Conservation (phyloP, 2,888 invertebrate genomes). For the Euplexia lucipara region DNA sequence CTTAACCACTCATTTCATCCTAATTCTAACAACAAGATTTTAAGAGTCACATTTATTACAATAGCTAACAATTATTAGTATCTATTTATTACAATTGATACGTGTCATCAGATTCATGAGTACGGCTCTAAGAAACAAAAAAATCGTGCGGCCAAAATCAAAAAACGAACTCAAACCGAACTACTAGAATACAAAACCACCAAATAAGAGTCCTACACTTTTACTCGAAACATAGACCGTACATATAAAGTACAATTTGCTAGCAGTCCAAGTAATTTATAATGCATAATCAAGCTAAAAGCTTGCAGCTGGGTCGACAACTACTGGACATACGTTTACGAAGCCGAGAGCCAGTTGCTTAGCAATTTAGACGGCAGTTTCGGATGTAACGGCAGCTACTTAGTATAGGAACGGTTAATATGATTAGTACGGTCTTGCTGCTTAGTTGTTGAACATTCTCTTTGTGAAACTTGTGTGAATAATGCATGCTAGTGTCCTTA, state of each 20-base stretch:
- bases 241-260: slow-evolving; percentile 62
- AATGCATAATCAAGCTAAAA: slow-evolving; percentile 77
- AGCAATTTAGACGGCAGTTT: slow-evolving; percentile 61
- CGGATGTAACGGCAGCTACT: slow-evolving; percentile 56
- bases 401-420: slow-evolving; percentile 56
- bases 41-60: too few relatives aligned
- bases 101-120: too few relatives aligned
- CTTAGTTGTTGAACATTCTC: slow-evolving; percentile 58
- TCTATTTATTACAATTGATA: too few relatives aligned
- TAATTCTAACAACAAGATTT: too few relatives aligned
- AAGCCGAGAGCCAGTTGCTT: slow-evolving; percentile 64
- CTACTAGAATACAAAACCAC: neutral
- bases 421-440: slow-evolving; percentile 59
- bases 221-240: slow-evolving; percentile 41
- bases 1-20: too few relatives aligned
- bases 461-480: slow-evolving; percentile 60
- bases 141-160: neutral
- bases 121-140: too few relatives aligned
- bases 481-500: slow-evolving; percentile 59
- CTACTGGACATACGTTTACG: slow-evolving; percentile 68
- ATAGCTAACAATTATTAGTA: too few relatives aligned
- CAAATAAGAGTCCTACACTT: slow-evolving; percentile 5
- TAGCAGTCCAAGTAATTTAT: slow-evolving; percentile 64
- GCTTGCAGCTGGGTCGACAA: slow-evolving; percentile 69
- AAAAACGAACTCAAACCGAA: neutral